Conservation (phyloP, 2,888 invertebrate genomes). For the Conistra vaccinii region DNA sequence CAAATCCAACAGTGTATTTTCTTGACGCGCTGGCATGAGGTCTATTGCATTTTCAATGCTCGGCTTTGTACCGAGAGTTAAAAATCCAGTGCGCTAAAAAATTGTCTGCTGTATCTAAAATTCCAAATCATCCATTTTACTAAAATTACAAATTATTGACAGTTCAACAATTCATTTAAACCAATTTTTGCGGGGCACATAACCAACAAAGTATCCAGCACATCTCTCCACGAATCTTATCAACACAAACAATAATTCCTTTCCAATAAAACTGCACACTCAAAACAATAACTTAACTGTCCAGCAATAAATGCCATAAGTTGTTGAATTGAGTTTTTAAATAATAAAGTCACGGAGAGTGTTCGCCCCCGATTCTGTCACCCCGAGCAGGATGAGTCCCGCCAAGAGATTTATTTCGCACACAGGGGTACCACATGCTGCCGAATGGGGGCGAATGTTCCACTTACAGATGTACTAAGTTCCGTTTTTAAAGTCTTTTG, state of each 20-base stretch:
- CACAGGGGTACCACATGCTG: slow-evolving; percentile 40
- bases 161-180: neutral
- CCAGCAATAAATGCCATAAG: slow-evolving; percentile 51
- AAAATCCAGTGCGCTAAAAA: neutral
- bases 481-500: slow-evolving; percentile 8
- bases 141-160: neutral
- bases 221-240: neutral
- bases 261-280: slow-evolving; percentile 19
- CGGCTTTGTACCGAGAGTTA: neutral
- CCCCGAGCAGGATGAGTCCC: slow-evolving; percentile 69
- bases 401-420: slow-evolving; percentile 76
- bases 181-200: accelerated
- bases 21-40: neutral
- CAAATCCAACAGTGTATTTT: neutral
- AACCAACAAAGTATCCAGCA: neutral
- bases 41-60: neutral
- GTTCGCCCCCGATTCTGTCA: slow-evolving; percentile 77
- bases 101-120: neutral
- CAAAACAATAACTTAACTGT: slow-evolving; percentile 46
- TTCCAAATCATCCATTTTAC: neutral
- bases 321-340: slow-evolving; percentile 65
- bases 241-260: slow-evolving; percentile 1
- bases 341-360: slow-evolving; percentile 73
- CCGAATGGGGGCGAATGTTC: slow-evolving; percentile 15
- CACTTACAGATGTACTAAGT: slow-evolving; percentile 28